A percentile compares a stretch with the other conserved stretches of the same genome.
phyloP scores from a whole-genome alignment of 2,888 invertebrate genomes.

The Nephrotoma flavescens region DNA sequence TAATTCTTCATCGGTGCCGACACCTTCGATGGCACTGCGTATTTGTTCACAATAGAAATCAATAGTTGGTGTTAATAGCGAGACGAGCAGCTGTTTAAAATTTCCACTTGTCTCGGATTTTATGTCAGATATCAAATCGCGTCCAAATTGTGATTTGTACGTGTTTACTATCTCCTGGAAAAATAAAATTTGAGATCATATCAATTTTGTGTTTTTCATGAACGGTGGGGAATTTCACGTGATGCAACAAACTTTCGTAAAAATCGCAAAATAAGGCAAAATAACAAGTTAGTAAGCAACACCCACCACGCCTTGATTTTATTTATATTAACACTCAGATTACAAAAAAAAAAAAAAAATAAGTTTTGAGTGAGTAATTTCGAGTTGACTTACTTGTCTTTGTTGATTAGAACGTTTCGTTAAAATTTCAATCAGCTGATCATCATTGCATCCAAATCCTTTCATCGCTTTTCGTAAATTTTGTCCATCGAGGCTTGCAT shows the following conservation, averaged over 20 bases:
- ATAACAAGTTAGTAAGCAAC: background rate
- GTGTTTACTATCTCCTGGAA: slow-evolving; percentile 25
- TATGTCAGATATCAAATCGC: slow-evolving; percentile 66
- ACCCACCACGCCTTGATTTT: background rate
- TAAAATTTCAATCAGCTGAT: slow-evolving; percentile 71
- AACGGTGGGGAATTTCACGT: background rate
- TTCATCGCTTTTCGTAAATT: slow-evolving; percentile 81
- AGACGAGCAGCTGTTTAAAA: slow-evolving; percentile 70
- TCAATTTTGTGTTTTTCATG: background rate
- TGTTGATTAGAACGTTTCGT: slow-evolving; percentile 72
- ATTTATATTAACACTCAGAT: background rate
- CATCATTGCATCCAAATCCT: slow-evolving; percentile 79
- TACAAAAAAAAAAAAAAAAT: background rate
- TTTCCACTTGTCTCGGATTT: slow-evolving; percentile 82
- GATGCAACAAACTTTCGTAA: background rate
- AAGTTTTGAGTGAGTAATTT: background rate
- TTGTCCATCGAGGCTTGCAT: slow-evolving; percentile 66
- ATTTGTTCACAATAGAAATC: slow-evolving; percentile 75
- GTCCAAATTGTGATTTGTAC: slow-evolving; percentile 27
- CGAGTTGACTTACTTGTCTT: slow-evolving; percentile 36
- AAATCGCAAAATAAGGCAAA: background rate
- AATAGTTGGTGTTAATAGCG: slow-evolving; percentile 69
- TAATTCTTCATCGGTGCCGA: slow-evolving; percentile 76
- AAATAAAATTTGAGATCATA: background rate
- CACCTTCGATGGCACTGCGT: slow-evolving; percentile 67